Evolutionary conservation across 2,113 vertebrate species (phyloP), one percentile per base, ranked within the genome.

Genomic region (Pluvialis apricaria): DNA sequence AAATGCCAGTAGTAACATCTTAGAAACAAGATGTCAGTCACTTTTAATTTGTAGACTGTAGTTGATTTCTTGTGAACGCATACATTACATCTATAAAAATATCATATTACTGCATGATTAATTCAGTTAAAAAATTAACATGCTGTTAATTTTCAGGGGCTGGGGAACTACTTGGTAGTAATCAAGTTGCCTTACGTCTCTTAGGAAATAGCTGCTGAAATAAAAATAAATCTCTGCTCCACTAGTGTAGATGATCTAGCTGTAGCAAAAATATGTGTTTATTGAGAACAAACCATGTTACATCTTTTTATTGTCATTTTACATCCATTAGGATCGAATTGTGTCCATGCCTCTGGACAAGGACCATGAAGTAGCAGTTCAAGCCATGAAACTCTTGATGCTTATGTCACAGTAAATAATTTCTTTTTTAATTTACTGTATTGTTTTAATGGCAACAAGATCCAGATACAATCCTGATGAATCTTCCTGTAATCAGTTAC

Each of bases 321-420:
- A 88, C 90, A 95, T 95, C 68, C 94, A 92, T 88, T 96, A 99
- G 99, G 98, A 98, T 75, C 98, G 99, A 95, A 98, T 99, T 96
- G 97, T 99, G 91, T 99, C 99, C 91, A 99, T 99, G 99, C 98
- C 98, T 76, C 97, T 99, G 98, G 99, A 99, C 96, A 99, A 98
- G 96, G 99, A 99, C 97, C 98, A 98, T 82, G 99, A 99, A 96
- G 99, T 99, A 95, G 98, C 99, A 36, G 98, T 99, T 80, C 99
- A 99, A 98, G 98, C 98, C 89, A 98, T 99, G 98, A 99, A 98
- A 97, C 98, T 99, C 75, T 98, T 99, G 95, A 96, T 99, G 72
- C 97, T 98, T 93, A 98, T 99, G 95, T 98, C 98, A 92, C 98
- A 98, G 99, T 99, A 97, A 98, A 98, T 98, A 94, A 92, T 85